Conservation (phyloP, 1,140 invertebrate species). For the Sycobia sp. region DNA sequence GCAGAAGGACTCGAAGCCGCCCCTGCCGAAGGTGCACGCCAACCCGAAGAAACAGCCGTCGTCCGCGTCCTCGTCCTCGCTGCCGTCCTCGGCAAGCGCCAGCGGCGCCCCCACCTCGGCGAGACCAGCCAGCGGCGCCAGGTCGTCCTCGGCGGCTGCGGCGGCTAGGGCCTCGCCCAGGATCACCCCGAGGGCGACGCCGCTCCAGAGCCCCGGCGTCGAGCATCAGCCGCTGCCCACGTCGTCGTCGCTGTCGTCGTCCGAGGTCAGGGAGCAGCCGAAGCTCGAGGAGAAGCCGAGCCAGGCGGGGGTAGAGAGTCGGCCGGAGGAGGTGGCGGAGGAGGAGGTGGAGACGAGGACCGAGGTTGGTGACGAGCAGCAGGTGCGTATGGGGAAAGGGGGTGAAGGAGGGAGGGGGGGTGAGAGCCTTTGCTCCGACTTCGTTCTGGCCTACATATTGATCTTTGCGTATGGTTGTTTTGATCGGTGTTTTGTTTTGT, state of each 20-base stretch:
- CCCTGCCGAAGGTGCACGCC: slow-evolving; percentile 60
- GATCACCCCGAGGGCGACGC: slow-evolving; percentile 63
- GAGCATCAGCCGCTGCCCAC: slow-evolving; percentile 46
- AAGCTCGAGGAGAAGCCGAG: background rate
- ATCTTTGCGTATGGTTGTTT: background rate
- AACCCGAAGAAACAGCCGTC: slow-evolving; percentile 59
- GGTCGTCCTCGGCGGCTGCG: slow-evolving; percentile 43
- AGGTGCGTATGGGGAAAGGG: too few relatives aligned
- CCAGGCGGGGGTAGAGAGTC: background rate
- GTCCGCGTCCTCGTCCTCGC: slow-evolving; percentile 52
- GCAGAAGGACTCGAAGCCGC: slow-evolving; percentile 59
- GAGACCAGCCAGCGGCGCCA: background rate
- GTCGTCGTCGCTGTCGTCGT: too few relatives aligned
- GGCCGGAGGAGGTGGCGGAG: too few relatives aligned
- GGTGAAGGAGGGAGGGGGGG: too few relatives aligned
- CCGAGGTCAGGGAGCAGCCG: background rate
- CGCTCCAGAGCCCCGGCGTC: slow-evolving; percentile 63
- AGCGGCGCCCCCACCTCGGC: background rate
- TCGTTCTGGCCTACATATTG: too few relatives aligned
- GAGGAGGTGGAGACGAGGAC: background rate
- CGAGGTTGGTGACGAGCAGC: background rate
- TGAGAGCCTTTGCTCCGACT: too few relatives aligned
- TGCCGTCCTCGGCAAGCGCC: slow-evolving; percentile 29
- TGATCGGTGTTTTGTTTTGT: background rate
- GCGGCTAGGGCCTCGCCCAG: slow-evolving; percentile 59